Evolutionary conservation across 2,797 vertebrate genomes (phyloP), one percentile per base, ranked within the genome.

Genomic region (Mormyrus proboscirostris): DNA sequence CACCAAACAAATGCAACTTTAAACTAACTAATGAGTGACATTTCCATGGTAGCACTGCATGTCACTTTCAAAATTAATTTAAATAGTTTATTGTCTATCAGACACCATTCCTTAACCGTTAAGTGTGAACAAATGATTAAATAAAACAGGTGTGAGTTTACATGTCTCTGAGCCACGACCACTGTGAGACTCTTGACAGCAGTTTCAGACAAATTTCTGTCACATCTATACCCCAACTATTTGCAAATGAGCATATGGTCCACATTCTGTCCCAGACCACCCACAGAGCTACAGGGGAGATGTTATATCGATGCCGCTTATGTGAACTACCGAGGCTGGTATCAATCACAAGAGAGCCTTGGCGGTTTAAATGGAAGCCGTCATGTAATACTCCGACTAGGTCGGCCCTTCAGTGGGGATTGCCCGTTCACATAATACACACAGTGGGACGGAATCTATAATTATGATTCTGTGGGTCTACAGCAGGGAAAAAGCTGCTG

Each of bases 341-440:
- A 88, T 82, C 87, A 90, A 88, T 88, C 89, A 55, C 65, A 47
- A 10, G 51, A 62, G 69, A 88, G 50, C 69, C 53, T 9, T 47
- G 22, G 22, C 14, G 44, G 51, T 53, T 57, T 55, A 16, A 41
- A 83, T 88, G 50, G 47, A 65, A 62, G 33, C 29, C 5, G 22
- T 29, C 59, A 33, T 86, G 79, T 16, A 59, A 47, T 73, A 38
- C 14, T 47, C 25, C 8, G 33, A 29, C 55, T 51, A 41, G 86
- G 12, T 22, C 41, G 53, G 86, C 86, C 50, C 84, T 87, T 87
- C 51, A 38, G 53, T n/a, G 25, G 53, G 53, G 16, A 25, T 51
- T 49, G 49, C 82, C 82, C n/a, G 4, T n/a, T 44, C 47, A 49
- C 82, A 51, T 50, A 25, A 57, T 41, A 57, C 86, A 57, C 82